These are phyloP conservation scores for Conus betulinus DNA, from an alignment of 1,140 invertebrate species.

Conservation along the genomic window DNA sequence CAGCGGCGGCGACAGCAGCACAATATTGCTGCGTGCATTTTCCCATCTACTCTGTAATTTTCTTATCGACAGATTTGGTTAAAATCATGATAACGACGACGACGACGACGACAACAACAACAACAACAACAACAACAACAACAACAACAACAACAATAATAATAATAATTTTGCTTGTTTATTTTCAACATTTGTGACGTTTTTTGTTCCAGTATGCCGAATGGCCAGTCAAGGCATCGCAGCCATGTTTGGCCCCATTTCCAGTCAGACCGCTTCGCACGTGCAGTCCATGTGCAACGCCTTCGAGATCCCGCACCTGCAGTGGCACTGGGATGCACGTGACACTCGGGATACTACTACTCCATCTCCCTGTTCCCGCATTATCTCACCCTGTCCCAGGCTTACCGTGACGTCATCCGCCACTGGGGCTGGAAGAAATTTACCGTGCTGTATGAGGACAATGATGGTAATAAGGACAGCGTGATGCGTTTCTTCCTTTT, in stretches of 20 bases:
- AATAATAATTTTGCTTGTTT: background rate
- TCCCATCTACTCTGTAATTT: background rate
- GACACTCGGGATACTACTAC: slow-evolving; percentile 81
- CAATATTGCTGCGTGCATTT: too few species aligned
- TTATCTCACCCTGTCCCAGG: slow-evolving; percentile 91
- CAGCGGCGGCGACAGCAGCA: too few species aligned
- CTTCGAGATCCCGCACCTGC: slow-evolving; percentile 96
- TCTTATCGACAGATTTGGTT: background rate
- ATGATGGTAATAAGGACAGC: slow-evolving; percentile 82
- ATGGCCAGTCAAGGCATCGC: slow-evolving; percentile 90
- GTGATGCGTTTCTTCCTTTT: too few species aligned
- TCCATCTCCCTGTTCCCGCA: slow-evolving; percentile 96
- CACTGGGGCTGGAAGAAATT: slow-evolving; percentile 95
- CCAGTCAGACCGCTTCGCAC: slow-evolving; percentile 90
- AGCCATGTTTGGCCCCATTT: slow-evolving; percentile 95
- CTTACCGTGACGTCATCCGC: slow-evolving; percentile 92
- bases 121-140: background rate
- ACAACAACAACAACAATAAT: too few species aligned
- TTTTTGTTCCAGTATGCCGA: slow-evolving; percentile 85
- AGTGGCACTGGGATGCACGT: slow-evolving; percentile 86
- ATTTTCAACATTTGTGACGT: background rate
- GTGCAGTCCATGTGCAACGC: slow-evolving; percentile 97
- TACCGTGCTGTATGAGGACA: slow-evolving; percentile 96
- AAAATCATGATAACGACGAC: background rate
- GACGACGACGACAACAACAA: background rate